A percentile compares a stretch with the other conserved stretches of the same genome.
Conservation (phyloP, 2,797 vertebrate species). For the Lithobates sylvaticus region DNA sequence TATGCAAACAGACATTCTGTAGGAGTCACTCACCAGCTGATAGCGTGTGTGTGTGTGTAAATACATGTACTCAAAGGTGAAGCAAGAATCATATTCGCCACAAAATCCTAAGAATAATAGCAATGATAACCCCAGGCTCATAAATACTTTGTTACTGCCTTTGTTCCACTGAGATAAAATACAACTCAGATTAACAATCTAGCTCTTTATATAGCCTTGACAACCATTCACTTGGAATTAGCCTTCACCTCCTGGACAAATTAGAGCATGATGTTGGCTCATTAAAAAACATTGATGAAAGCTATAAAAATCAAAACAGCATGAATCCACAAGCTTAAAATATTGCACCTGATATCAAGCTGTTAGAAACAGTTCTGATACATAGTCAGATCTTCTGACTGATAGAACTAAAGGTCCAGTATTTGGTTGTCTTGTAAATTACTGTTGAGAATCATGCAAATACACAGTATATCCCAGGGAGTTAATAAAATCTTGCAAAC, state of each 20-base stretch:
- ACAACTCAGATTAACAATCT: neutral
- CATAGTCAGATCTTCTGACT: neutral
- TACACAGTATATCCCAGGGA: neutral
- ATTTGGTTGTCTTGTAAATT: neutral
- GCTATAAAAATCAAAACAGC: neutral
- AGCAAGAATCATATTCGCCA: neutral
- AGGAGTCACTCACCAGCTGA: conserved; percentile 62
- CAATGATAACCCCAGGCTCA: neutral
- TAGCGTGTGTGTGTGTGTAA: conserved; percentile 29
- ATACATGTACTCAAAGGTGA: conserved; percentile 12
- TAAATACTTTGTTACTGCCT: neutral
- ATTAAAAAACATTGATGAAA: conserved; percentile 20
- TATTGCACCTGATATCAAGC: neutral
- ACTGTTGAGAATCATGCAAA: neutral
- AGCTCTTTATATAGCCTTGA: neutral
- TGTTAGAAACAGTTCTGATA: neutral
- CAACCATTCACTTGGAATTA: neutral
- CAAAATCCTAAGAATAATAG: conserved; percentile 9
- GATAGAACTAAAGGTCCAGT: neutral
- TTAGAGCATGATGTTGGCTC: neutral
- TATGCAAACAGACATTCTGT: conserved; percentile 67
- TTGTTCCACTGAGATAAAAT: conserved; percentile 26
- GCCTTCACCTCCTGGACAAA: neutral
- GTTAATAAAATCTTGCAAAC: neutral
- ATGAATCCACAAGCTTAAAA: neutral